phyloP scores from a whole-genome alignment of 2,113 vertebrate genomes.

The Platichthys stellatus region DNA sequence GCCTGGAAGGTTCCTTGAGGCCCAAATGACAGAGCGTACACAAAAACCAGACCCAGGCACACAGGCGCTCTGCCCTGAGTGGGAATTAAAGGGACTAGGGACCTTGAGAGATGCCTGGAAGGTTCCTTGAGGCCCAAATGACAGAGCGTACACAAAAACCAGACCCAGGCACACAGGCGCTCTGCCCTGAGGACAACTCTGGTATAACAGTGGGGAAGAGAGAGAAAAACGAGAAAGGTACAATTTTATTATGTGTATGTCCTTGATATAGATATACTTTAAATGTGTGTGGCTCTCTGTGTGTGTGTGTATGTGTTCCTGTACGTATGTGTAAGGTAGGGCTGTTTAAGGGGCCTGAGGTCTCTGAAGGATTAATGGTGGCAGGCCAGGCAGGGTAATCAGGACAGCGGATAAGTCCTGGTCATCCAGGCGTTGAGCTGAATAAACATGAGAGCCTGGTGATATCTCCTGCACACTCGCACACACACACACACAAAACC shows the following conservation, averaged over 20 bases:
- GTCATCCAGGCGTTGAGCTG: conserved; percentile 81
- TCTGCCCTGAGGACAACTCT: conserved; percentile 28
- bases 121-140: conserved; percentile 48
- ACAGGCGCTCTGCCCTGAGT: conserved; percentile 30
- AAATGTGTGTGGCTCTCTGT: conserved; percentile 23
- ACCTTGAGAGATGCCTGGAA: conserved; percentile 44
- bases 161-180: conserved; percentile 6
- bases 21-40: conserved; percentile 33
- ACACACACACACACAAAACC: conserved; percentile 35
- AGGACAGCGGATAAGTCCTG: conserved; percentile 80
- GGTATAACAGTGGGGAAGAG: conserved; percentile 11
- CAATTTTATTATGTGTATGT: conserved; percentile 24
- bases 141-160: conserved; percentile 13
- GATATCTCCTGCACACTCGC: conserved; percentile 69
- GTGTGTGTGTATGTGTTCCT: conserved; percentile 18
- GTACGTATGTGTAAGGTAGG: conserved; percentile 51
- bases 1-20: conserved; percentile 45
- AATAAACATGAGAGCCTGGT: conserved; percentile 80
- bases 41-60: not conserved
- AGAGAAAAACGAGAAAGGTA: not conserved
- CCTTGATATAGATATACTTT: conserved; percentile 23
- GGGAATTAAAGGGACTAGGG: conserved; percentile 39
- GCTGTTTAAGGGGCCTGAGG: conserved; percentile 71
- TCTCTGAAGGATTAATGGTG: conserved; percentile 83
- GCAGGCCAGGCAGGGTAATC: conserved; percentile 81